phyloP scores from a whole-genome alignment of 2,113 vertebrate species.

The Heterochromis multidens region DNA sequence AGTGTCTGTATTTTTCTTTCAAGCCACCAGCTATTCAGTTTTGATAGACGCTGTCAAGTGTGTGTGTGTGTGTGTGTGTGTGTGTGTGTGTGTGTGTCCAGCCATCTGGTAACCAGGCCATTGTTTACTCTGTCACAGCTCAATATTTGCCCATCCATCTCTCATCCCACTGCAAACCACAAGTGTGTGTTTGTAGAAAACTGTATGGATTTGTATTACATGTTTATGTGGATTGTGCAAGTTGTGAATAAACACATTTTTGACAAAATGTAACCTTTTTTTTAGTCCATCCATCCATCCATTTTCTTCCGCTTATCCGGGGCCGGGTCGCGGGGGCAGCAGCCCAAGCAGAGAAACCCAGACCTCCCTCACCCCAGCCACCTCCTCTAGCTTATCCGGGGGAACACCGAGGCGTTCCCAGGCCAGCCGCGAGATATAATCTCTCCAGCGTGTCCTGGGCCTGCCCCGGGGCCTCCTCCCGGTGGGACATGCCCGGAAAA shows the following conservation, averaged over 20 bases:
- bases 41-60: conserved; percentile 4
- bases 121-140: conserved; percentile 91
- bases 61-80: conserved; percentile 1
- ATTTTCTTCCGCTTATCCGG: too few species aligned
- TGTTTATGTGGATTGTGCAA: not conserved
- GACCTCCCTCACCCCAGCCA: too few species aligned
- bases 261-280: not conserved
- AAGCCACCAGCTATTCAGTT: conserved; percentile 14
- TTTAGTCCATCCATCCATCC: too few species aligned
- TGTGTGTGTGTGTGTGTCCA: conserved; percentile 11
- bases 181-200: conserved; percentile 1
- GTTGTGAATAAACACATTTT: not conserved
- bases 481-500: too few species aligned
- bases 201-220: not conserved
- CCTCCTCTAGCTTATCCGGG: too few species aligned
- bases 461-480: too few species aligned
- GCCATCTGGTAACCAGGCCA: conserved; percentile 88
- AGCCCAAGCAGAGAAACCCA: too few species aligned
- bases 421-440: too few species aligned
- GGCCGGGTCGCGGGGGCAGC: too few species aligned
- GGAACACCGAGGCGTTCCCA: too few species aligned
- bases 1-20: not conserved
- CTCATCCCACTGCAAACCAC: conserved; percentile 78
- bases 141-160: conserved; percentile 93
- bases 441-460: too few species aligned